These are phyloP conservation scores for Sebastes wilsoni DNA, from an alignment of 2,797 vertebrate species.

Conservation along the genomic window DNA sequence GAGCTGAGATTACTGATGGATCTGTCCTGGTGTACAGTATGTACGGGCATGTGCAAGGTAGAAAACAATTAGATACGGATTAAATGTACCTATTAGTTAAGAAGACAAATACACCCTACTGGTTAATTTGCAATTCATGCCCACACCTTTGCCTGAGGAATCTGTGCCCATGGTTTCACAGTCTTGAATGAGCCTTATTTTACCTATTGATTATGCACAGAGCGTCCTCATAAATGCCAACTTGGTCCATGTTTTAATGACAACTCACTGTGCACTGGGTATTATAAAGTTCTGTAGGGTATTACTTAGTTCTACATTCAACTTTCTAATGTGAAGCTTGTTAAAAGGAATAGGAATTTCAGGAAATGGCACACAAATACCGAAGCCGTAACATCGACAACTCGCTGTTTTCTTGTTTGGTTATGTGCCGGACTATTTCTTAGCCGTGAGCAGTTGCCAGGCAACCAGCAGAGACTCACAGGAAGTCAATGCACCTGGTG, in stretches of 20 bases:
- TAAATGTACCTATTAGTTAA: neutral
- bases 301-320: conserved; percentile 2
- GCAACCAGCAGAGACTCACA: neutral
- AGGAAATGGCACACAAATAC: neutral
- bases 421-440: neutral
- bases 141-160: neutral
- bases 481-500: neutral
- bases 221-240: conserved; percentile 24
- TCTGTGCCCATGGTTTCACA: neutral
- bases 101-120: neutral
- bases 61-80: neutral
- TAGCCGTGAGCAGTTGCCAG: neutral
- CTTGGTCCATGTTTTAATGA: conserved; percentile 28
- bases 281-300: conserved; percentile 14
- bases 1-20: neutral
- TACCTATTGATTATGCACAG: conserved; percentile 45
- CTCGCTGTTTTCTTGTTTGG: neutral
- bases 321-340: neutral
- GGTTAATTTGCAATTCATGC: conserved; percentile 25
- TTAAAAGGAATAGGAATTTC: conserved; percentile 23
- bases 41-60: neutral
- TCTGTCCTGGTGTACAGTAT: neutral
- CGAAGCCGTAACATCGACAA: neutral
- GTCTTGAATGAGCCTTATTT: conserved; percentile 19
- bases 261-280: conserved; percentile 3